Base-by-base conservation (phyloP, 2,888 invertebrate species). In the Lasiommata megera region DNA sequence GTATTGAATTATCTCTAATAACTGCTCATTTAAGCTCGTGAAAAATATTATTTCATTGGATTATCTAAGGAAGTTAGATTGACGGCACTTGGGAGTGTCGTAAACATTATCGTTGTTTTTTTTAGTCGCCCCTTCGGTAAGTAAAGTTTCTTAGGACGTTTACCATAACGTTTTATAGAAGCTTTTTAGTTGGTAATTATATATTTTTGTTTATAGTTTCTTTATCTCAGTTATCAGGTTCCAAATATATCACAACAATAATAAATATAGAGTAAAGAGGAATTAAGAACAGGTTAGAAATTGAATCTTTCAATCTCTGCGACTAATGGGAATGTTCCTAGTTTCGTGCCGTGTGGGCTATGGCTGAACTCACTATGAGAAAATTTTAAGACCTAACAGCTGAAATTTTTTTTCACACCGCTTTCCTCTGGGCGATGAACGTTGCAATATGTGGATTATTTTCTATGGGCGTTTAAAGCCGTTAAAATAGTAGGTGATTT, bases 1-100 rank as follows among this genome's bases (percentile, higher is more conserved):
- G 36, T 48, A 23, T 56, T 48, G 41, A 58, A 58, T 41, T 57
- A 12, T 46, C 50, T 48, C 47, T 60, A 56, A 60, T 53, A 60
- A 41, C 31, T 43, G 29, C 37, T 58, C 16, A 53, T 58, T 58
- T 54, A 48, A 55, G 16, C 37, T 38, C 16, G 31, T 46, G 31
- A 46, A 51, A 54, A 57, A 54, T 43, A 44, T 40, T 46, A 38
- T 53, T 58, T 53, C 12, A 53, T 31, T 43, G 31, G 17, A 40
- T 60, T 52, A 53, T 41, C 17, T 28, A 29, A 28, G 34, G 38
- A 29, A 51, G 40, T 40, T 29, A 29, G 29, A 7, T 37, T 38
- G 38, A n/a, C 44, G 44, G 23, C 23, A 18, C 5, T 17, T 9
- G 47, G 18, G 34, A 47, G 7, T 46, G 17, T 34, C 34, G 17